Evolutionary conservation across 2,113 vertebrate genomes (phyloP).

Genomic region (Cyphotilapia sp.): DNA sequence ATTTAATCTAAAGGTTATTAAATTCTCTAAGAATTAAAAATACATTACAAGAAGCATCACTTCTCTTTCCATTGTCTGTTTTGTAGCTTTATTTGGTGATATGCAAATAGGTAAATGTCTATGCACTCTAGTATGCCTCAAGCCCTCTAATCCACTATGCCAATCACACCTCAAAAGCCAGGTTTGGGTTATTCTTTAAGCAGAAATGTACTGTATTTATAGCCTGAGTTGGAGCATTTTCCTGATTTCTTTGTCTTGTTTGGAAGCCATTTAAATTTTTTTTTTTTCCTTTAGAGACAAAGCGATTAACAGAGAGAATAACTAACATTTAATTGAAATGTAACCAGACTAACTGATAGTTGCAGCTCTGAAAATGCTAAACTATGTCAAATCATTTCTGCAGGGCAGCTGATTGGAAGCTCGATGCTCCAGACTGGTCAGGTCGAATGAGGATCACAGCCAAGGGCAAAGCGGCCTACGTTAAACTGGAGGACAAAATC

Average conservation of each 20-base stretch:
- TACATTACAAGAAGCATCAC: not conserved
- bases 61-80: not conserved
- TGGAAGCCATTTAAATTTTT: not conserved
- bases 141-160: rapidly evolving
- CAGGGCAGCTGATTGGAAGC: slow-evolving; percentile 96
- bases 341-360: not conserved
- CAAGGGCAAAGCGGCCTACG: slow-evolving; percentile 84
- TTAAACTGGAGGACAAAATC: slow-evolving; percentile 92
- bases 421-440: slow-evolving; percentile 90
- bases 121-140: not conserved
- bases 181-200: not conserved
- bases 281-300: not conserved
- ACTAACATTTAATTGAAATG: not conserved
- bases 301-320: not conserved
- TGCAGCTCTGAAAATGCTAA: not conserved
- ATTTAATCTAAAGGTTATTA: not conserved
- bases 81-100: not conserved
- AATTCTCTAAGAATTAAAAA: not conserved
- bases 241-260: not conserved
- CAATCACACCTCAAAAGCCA: not conserved
- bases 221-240: not conserved
- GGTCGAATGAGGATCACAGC: slow-evolving; percentile 90
- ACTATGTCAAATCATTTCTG: not conserved
- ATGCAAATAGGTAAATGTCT: not conserved
- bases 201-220: not conserved